A percentile compares a stretch with the other conserved stretches of the same genome.
These are phyloP conservation scores for Falco columbarius DNA, from an alignment of 2,797 vertebrate species.

Conservation along the genomic window DNA sequence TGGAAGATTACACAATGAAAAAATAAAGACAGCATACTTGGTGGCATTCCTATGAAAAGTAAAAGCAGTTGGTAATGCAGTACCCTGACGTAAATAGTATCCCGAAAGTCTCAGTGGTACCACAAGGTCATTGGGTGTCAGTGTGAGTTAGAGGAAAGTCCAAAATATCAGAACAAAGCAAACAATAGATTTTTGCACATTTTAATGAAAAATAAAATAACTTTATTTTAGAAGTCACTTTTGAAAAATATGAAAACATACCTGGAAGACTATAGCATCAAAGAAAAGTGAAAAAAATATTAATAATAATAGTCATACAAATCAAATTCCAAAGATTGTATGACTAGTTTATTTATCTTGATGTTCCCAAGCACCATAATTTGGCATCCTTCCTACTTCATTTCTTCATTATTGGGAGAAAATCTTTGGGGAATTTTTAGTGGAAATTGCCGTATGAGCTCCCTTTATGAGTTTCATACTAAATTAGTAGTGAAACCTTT, in stretches of 20 bases:
- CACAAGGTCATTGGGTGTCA: background rate
- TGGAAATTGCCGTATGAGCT: background rate
- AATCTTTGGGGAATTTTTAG: background rate
- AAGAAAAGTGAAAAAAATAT: background rate
- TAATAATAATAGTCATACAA: background rate
- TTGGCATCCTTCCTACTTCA: background rate
- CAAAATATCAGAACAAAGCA: background rate
- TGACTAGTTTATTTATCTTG: background rate
- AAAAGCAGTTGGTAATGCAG: background rate
- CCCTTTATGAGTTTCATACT: background rate
- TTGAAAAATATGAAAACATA: background rate
- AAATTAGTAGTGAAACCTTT: background rate
- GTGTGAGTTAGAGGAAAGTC: background rate
- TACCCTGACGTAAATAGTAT: background rate
- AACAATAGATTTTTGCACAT: background rate
- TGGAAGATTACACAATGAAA: background rate
- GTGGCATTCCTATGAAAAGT: background rate
- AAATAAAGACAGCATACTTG: background rate
- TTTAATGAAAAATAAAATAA: background rate
- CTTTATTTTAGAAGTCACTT: background rate
- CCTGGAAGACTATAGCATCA: background rate
- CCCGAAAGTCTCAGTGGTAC: background rate
- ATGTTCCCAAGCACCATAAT: background rate
- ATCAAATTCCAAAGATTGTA: background rate
- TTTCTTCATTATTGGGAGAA: background rate